Conservation (phyloP, 2,797 vertebrate species). For the Halcyon chelicuti region DNA sequence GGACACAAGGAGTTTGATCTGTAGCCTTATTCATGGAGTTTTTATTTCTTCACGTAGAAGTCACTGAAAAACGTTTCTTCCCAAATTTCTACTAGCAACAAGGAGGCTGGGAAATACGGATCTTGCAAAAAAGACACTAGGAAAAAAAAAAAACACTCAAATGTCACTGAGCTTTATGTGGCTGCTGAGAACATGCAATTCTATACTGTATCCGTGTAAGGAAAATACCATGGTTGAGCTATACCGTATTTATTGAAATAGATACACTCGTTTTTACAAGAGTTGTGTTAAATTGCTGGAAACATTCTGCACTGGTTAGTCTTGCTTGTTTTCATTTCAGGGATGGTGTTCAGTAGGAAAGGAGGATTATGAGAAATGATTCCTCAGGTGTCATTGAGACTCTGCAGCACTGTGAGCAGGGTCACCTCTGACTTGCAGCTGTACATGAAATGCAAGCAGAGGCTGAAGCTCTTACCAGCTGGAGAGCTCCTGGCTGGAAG, state of each 20-base stretch:
- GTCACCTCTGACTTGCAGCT: constrained; percentile 34
- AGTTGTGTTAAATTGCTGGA: constrained; percentile 65
- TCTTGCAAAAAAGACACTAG: constrained; percentile 76
- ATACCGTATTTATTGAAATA: constrained; percentile 54
- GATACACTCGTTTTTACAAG: constrained; percentile 67
- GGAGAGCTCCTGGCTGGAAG: constrained; percentile 45
- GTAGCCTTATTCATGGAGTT: constrained; percentile 92
- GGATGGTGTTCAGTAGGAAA: constrained; percentile 5
- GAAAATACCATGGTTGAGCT: constrained; percentile 59
- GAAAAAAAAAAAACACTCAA: constrained; percentile 40
- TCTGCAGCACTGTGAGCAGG: constrained; percentile 41
- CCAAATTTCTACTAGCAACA: constrained; percentile 74
- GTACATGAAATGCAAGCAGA: constrained; percentile 8
- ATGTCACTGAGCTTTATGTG: constrained; percentile 72
- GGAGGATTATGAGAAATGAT: constrained; percentile 45
- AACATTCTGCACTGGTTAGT: constrained; percentile 71
- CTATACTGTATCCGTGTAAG: constrained; percentile 64
- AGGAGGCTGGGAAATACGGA: constrained; percentile 76
- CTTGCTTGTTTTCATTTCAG: constrained; percentile 73
- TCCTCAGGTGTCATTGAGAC: constrained; percentile 66
- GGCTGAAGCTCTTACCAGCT: constrained; percentile 25
- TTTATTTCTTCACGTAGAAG: constrained; percentile 82
- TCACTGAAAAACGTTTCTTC: constrained; percentile 78
- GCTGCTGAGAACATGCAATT: constrained; percentile 74
- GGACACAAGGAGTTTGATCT: constrained; percentile 81